Conservation (phyloP, 2,113 vertebrate genomes). For the Taxidea taxus region DNA sequence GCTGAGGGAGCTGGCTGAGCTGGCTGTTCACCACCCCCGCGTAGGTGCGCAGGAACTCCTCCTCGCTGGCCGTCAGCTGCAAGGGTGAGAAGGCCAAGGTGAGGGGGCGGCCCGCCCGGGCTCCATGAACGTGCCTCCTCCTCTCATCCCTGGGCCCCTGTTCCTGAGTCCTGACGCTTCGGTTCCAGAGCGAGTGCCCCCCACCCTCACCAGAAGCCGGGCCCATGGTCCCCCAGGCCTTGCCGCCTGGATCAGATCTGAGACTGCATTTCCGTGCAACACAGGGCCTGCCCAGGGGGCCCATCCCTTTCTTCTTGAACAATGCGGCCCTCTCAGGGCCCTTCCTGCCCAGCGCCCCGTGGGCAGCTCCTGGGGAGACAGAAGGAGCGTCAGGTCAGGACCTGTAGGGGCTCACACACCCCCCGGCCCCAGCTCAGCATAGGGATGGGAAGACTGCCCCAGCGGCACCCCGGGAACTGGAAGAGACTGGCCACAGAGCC, state of each 20-base stretch:
- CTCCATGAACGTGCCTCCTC: background rate
- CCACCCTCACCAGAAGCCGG: background rate
- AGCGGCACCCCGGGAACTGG: fast-evolving
- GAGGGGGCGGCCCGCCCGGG: background rate
- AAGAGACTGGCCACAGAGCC: background rate
- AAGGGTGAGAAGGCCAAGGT: background rate
- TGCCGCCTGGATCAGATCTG: background rate
- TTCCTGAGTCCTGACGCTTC: background rate
- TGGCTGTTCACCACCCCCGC: constrained; percentile 97
- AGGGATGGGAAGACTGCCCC: background rate
- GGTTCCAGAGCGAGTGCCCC: background rate
- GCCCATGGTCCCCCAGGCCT: background rate
- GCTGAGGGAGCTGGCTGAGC: constrained; percentile 98
- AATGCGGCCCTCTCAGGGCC: background rate
- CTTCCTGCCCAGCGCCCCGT: background rate
- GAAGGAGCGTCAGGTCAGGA: background rate
- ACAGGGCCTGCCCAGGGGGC: no score
- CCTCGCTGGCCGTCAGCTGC: constrained; percentile 96
- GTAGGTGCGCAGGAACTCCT: constrained; percentile 96
- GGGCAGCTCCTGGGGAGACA: no score
- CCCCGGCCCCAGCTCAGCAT: no score
- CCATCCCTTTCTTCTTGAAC: background rate
- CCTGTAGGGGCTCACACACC: background rate
- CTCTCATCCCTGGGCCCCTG: background rate
- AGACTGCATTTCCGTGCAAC: background rate